phyloP scores from a whole-genome alignment of 35 echinoderm and acorn worm species.

The Anneissia japonica region DNA sequence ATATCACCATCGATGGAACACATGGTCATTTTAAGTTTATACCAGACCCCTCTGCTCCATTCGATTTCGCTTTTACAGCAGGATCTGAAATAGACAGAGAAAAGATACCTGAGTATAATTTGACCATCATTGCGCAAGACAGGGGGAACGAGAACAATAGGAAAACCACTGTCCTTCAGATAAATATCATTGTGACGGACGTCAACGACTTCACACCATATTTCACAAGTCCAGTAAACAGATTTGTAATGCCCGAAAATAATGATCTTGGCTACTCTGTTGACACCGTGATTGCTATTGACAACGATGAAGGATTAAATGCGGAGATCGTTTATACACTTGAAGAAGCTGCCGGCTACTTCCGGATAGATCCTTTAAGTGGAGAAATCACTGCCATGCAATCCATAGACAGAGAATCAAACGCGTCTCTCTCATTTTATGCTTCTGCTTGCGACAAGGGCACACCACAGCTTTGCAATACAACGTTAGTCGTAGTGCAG shows the following conservation, averaged over 20 bases:
- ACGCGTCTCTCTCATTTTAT: conserved; percentile 2
- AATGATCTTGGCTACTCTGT: conserved; percentile 36
- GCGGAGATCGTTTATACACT: conserved; percentile 53
- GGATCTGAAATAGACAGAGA: conserved; percentile 53
- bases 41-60: background rate
- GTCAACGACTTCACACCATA: conserved; percentile 77
- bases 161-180: conserved; percentile 19
- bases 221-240: conserved; percentile 39
- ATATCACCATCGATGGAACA: background rate
- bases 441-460: conserved; percentile 36
- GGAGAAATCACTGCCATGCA: conserved; percentile 52
- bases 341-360: conserved; percentile 29
- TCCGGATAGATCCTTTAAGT: conserved; percentile 57
- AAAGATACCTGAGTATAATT: conserved; percentile 70
- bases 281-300: conserved; percentile 51
- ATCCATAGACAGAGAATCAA: conserved; percentile 61
- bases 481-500: conserved; percentile 32
- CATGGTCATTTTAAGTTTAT: background rate
- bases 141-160: conserved; percentile 24
- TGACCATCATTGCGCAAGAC: conserved; percentile 81
- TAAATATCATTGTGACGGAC: conserved; percentile 61
- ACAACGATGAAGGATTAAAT: conserved; percentile 66
- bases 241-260: conserved; percentile 59
- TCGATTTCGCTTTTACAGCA: background rate
- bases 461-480: too few species aligned